phyloP scores from a whole-genome alignment of 2,113 vertebrate species.

The Puffinus mauretanicus region DNA sequence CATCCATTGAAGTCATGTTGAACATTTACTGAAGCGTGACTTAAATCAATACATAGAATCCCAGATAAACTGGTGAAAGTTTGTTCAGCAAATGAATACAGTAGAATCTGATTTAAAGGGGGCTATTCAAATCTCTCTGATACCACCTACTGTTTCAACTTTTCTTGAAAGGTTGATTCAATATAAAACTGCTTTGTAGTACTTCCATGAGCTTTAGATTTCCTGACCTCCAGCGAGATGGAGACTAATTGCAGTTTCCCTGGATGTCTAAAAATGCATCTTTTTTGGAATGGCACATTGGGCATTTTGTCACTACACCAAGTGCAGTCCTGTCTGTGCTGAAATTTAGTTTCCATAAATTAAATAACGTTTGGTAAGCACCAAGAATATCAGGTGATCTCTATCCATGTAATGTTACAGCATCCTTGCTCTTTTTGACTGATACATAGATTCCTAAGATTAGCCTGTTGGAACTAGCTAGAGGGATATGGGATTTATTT shows the following conservation, averaged over 20 bases:
- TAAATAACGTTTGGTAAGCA: not conserved
- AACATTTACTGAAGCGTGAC: constrained; percentile 70
- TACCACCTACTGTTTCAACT: not conserved
- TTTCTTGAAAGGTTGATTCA: not conserved
- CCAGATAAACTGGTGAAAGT: constrained; percentile 34
- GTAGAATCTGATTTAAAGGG: not conserved
- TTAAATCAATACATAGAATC: constrained; percentile 76
- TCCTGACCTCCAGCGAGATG: not conserved
- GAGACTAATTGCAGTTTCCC: not conserved
- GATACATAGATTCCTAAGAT: not conserved
- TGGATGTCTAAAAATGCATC: not conserved
- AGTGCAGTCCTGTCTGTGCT: not conserved
- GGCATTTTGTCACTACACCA: not conserved
- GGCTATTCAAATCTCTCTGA: not conserved
- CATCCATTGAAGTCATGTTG: constrained; percentile 70
- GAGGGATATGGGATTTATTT: not conserved
- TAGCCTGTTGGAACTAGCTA: not conserved
- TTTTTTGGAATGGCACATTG: not conserved
- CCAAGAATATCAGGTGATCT: not conserved
- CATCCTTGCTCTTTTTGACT: not conserved
- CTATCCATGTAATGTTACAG: not conserved
- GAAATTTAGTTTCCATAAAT: not conserved
- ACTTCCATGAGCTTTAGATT: not conserved
- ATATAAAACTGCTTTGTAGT: not conserved
- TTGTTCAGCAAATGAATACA: not conserved